These are phyloP conservation scores for Pseudopodoces humilis DNA, from an alignment of 2,113 vertebrate species.

Conservation along the genomic window DNA sequence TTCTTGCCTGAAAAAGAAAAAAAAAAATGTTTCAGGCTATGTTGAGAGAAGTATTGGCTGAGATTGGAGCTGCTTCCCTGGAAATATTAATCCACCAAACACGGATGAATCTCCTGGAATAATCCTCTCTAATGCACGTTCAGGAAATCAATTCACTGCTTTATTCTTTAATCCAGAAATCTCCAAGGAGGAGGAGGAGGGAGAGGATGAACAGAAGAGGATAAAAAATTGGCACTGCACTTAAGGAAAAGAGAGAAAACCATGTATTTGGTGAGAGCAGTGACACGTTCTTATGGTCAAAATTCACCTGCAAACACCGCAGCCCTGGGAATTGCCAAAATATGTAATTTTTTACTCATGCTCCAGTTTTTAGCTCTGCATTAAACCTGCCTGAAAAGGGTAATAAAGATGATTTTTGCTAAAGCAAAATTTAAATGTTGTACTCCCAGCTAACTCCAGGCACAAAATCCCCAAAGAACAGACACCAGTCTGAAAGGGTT, in stretches of 20 bases:
- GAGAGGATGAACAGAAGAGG: not conserved
- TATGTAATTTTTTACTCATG: not conserved
- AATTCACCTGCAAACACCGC: not conserved
- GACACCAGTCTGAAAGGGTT: not conserved
- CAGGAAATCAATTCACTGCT: slow-evolving; percentile 61
- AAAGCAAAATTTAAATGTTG: not conserved
- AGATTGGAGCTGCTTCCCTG: not conserved
- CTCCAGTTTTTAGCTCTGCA: not conserved
- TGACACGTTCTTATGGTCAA: not conserved
- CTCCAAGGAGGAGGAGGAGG: slow-evolving; percentile 37
- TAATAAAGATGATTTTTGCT: not conserved
- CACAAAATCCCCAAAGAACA: not conserved
- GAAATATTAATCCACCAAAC: slow-evolving; percentile 54
- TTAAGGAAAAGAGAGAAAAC: not conserved
- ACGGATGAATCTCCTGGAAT: slow-evolving; percentile 32
- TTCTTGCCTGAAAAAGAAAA: not conserved
- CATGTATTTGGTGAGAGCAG: accelerated
- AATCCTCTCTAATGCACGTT: slow-evolving; percentile 55
- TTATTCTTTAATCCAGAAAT: slow-evolving; percentile 67
- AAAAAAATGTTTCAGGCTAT: accelerated
- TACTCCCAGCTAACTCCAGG: not conserved
- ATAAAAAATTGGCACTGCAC: not conserved
- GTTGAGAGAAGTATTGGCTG: not conserved
- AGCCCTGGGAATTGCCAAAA: not conserved
- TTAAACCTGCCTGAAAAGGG: not conserved